phyloP scores from a whole-genome alignment of 2,113 vertebrate genomes.

The Picathartes gymnocephalus region DNA sequence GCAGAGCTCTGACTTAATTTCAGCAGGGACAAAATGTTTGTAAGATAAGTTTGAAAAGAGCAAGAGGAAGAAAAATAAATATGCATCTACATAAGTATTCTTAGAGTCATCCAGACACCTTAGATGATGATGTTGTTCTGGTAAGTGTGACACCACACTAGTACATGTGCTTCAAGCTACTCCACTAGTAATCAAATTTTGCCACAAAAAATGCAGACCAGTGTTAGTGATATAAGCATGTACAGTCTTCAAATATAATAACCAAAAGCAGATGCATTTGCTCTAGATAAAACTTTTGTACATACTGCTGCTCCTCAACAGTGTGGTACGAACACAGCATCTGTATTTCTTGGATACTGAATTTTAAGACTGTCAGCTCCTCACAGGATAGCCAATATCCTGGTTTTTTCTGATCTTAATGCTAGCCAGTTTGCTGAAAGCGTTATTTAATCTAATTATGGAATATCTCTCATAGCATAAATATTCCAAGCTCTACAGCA shows the following conservation, averaged over 20 bases:
- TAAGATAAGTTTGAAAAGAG: neutral
- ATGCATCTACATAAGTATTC: neutral
- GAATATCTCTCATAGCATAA: slow-evolving; percentile 28
- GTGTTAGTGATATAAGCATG: neutral
- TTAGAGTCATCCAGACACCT: neutral
- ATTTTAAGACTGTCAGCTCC: neutral
- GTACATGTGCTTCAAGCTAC: neutral
- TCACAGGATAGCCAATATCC: neutral
- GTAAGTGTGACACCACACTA: neutral
- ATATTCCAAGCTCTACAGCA: slow-evolving; percentile 23
- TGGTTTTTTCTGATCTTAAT: neutral
- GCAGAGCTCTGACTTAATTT: neutral
- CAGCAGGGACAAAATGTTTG: neutral
- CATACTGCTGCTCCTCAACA: neutral
- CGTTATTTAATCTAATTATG: slow-evolving; percentile 23
- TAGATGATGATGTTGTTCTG: neutral
- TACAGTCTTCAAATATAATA: neutral
- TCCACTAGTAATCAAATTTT: neutral
- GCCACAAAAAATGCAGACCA: neutral
- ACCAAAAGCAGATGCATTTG: neutral
- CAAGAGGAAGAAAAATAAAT: neutral
- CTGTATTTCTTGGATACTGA: neutral
- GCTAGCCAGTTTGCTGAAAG: neutral
- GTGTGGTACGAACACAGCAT: neutral
- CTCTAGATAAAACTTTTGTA: neutral